A percentile compares a stretch with the other conserved stretches of the same genome.
These are phyloP conservation scores for Cyprinodon brontotheroides DNA, from an alignment of 2,113 vertebrate genomes.

Conservation along the genomic window DNA sequence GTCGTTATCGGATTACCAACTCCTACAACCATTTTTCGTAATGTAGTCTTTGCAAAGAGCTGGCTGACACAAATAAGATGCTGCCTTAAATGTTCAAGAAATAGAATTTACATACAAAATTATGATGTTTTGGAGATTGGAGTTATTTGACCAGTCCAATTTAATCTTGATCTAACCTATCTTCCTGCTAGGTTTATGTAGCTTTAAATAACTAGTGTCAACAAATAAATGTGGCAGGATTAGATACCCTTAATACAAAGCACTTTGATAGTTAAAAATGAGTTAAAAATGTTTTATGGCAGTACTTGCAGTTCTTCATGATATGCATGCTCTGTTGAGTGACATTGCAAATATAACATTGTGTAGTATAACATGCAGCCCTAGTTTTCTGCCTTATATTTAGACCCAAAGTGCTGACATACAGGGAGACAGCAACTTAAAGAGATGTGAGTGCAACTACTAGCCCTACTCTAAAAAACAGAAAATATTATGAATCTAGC, in stretches of 20 bases:
- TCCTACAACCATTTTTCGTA: too few relatives aligned
- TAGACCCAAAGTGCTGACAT: not conserved
- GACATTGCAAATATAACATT: not conserved
- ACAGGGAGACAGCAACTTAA: not conserved
- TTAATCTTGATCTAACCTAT: too few relatives aligned
- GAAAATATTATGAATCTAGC: too few relatives aligned
- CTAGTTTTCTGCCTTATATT: not conserved
- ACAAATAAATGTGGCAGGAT: not conserved
- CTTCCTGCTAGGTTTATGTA: not conserved
- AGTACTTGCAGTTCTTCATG: not conserved
- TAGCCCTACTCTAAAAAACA: too few relatives aligned
- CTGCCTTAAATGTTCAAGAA: too few relatives aligned
- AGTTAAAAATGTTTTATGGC: not conserved
- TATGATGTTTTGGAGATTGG: too few relatives aligned
- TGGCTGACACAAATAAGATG: too few relatives aligned
- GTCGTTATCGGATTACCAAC: too few relatives aligned
- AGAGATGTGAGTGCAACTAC: not conserved
- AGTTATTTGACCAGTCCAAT: too few relatives aligned
- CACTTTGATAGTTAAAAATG: not conserved
- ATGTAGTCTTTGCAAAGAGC: too few relatives aligned
- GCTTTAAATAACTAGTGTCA: not conserved
- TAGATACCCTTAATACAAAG: not conserved
- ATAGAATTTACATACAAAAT: too few relatives aligned
- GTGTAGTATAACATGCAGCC: not conserved
- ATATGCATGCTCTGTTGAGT: not conserved